A percentile compares a stretch with the other conserved stretches of the same genome.
These are phyloP conservation scores for Pachyramphus minor DNA, from an alignment of 2,113 vertebrate species.

Conservation along the genomic window DNA sequence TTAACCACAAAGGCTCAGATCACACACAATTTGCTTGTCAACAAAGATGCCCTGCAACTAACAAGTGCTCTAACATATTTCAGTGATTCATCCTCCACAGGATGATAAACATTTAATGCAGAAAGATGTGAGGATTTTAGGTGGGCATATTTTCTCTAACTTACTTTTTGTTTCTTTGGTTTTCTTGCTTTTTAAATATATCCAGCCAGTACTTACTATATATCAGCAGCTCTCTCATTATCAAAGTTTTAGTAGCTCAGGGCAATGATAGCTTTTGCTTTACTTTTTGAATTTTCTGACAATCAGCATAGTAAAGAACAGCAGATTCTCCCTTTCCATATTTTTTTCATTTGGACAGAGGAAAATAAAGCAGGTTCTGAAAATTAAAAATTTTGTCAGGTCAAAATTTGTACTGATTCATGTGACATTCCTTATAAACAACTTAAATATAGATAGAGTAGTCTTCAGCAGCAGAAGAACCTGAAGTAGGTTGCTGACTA, in stretches of 20 bases:
- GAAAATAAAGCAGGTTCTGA: neutral
- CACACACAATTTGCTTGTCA: slow-evolving; percentile 26
- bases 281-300: neutral
- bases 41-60: neutral
- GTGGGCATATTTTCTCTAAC: neutral
- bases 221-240: neutral
- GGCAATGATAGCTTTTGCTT: neutral
- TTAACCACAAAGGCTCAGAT: neutral
- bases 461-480: neutral
- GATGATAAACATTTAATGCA: neutral
- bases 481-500: neutral
- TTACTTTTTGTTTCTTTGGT: neutral
- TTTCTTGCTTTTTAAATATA: neutral
- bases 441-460: neutral
- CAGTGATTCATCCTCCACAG: neutral
- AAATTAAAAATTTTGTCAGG: neutral
- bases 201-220: neutral
- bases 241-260: neutral
- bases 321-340: neutral
- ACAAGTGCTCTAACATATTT: slow-evolving; percentile 14
- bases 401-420: neutral
- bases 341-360: neutral
- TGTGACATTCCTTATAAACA: neutral
- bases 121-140: neutral
- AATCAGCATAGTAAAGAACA: neutral